These are phyloP conservation scores for Campoplex capitator DNA, from an alignment of 2,888 invertebrate genomes.

Conservation along the genomic window DNA sequence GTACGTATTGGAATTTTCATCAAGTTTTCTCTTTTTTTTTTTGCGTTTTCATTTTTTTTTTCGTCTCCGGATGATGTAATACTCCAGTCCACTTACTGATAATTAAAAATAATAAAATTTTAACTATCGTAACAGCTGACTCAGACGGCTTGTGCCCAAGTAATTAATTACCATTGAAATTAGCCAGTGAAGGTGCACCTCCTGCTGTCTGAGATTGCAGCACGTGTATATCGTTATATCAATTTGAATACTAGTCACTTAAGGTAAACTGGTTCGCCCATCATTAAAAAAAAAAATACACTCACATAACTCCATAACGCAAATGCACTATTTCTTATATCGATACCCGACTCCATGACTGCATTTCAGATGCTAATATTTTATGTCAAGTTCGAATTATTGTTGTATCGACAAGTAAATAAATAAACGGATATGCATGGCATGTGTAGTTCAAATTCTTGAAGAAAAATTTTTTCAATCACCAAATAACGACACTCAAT, in stretches of 20 bases:
- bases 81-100: background rate
- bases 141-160: slow-evolving; percentile 2
- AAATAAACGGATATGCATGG: background rate
- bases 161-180: slow-evolving; percentile 43
- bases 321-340: slow-evolving; percentile 27
- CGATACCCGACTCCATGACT: background rate
- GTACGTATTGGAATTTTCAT: background rate
- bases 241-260: slow-evolving; percentile 49
- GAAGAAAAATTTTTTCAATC: background rate
- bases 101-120: background rate
- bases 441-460: background rate
- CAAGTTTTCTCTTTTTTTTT: no score
- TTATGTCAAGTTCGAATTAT: background rate
- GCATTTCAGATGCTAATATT: background rate
- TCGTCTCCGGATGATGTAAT: background rate
- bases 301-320: slow-evolving; percentile 36
- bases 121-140: background rate
- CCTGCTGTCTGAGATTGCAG: no score
- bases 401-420: background rate
- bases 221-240: background rate
- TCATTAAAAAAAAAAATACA: slow-evolving; percentile 8
- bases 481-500: background rate
- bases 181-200: background rate
- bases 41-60: background rate
- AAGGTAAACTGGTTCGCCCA: slow-evolving; percentile 54